phyloP scores from a whole-genome alignment of 2,888 invertebrate species.

The Holacanthella duospinosa region DNA sequence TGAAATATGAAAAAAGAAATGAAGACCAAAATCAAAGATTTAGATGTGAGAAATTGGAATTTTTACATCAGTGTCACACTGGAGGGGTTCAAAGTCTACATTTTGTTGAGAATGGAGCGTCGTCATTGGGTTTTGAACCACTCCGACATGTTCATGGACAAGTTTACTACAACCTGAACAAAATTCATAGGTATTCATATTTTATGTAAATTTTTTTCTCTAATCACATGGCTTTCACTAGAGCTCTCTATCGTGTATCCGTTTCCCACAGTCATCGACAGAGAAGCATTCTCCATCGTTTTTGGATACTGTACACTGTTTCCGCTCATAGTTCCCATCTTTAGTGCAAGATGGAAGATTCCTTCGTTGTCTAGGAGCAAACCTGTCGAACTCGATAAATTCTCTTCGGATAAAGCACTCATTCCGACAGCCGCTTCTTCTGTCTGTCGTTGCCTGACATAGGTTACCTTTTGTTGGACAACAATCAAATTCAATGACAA shows the following conservation, averaged over 20 bases:
- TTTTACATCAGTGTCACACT: constrained; percentile 36
- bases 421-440: background rate
- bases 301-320: background rate
- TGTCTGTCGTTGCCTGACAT: background rate
- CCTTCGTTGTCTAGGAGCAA: background rate
- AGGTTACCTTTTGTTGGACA: background rate
- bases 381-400: background rate
- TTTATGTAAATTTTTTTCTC: too few species aligned
- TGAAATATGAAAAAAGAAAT: too few species aligned
- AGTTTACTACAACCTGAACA: constrained; percentile 29
- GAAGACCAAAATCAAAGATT: too few species aligned
- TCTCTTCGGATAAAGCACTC: background rate
- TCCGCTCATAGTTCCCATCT: background rate
- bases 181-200: too few species aligned
- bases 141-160: constrained; percentile 19
- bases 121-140: constrained; percentile 17
- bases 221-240: too few species aligned
- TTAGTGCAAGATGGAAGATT: constrained; percentile 23
- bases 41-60: too few species aligned
- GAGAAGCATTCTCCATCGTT: background rate
- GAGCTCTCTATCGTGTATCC: too few species aligned
- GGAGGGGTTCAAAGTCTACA: constrained; percentile 36
- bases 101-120: constrained; percentile 32
- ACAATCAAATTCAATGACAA: too few species aligned
- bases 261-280: constrained; percentile 18